These are phyloP conservation scores for Alfaro cultratus DNA, from an alignment of 2,797 vertebrate species.

Conservation along the genomic window DNA sequence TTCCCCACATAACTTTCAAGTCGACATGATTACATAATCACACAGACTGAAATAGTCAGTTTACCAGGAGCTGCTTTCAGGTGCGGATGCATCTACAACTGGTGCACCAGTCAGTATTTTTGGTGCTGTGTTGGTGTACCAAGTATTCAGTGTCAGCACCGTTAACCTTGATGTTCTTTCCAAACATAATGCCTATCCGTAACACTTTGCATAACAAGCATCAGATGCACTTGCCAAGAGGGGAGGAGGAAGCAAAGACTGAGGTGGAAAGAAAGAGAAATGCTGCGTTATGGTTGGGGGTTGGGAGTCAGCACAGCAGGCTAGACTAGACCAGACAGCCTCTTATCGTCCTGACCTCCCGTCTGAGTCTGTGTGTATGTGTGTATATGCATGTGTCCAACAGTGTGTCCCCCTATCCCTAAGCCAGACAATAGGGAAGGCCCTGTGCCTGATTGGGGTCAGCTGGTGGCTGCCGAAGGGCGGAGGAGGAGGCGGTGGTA, in stretches of 20 bases:
- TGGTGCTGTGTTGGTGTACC: not conserved
- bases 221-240: conserved; percentile 20
- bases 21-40: conserved; percentile 20
- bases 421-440: conserved; percentile 73
- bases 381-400: not conserved
- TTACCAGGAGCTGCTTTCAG: not conserved
- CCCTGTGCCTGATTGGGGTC: conserved; percentile 77
- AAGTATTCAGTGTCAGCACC: not conserved
- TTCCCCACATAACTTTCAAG: conserved; percentile 23
- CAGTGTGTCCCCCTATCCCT: conserved; percentile 48
- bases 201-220: conserved; percentile 50
- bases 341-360: conserved; percentile 61
- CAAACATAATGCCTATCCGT: conserved; percentile 31
- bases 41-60: not conserved
- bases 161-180: not conserved
- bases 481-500: conserved; percentile 14
- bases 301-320: conserved; percentile 63
- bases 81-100: not conserved
- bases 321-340: conserved; percentile 68
- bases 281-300: conserved; percentile 55
- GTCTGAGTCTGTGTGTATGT: conserved; percentile 44
- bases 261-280: conserved; percentile 6
- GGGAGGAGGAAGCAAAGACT: not conserved
- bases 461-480: conserved; percentile 71
- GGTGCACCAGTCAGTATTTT: not conserved